Evolutionary conservation across 2,797 vertebrate species (phyloP), one percentile per base, ranked within the genome.

Genomic region (Centroberyx gerrardi): DNA sequence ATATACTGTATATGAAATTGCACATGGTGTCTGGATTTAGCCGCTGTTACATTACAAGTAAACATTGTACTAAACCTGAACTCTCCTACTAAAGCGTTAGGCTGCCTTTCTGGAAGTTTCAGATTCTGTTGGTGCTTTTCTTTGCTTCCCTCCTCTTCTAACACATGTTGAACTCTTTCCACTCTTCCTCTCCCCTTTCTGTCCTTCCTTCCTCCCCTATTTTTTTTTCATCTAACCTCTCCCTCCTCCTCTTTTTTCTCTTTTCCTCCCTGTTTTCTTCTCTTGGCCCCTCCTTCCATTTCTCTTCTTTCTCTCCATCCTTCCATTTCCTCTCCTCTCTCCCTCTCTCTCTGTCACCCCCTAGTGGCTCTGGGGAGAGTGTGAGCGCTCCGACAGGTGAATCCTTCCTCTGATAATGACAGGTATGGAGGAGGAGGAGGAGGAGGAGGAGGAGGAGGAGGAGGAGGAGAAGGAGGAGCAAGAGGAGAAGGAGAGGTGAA

Each of bases 361-460:
- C 54, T 80, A 95, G 95, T 85, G 93, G 85, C 82, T 94, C 93
- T 77, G 87, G 91, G 78, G 95, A 95, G 76, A 94, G 89, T 78
- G 90, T 96, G 93, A 95, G 93, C 87, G 95, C 95, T 85, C 93
- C 96, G 14, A 90, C 96, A 86, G 96, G 96, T 97, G 97, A 99
- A 98, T 98, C 97, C 91, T 98, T 98, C 96, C 98, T 99, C 96
- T 99, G 96, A 98, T 94, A 95, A 90, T 78, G 68, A 94, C 96
- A 98, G 96, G 97, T 97, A 94, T 95, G 94, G 93, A 84, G 68
- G 67, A 44, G 48, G 10, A 28, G 83, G 82, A 92, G 42, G 63
- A 49, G 6, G 58, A 82, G 60, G 74, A 94, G 93, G 91, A 93
- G 31, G 49, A 5, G 56, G 33, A 18, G 56, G 17, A 59, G 56